Percentiles rank a stretch among this genome's conserved stretches.
phyloP scores from a whole-genome alignment of 2,888 invertebrate species.

The Melikaiella ostensackeni region DNA sequence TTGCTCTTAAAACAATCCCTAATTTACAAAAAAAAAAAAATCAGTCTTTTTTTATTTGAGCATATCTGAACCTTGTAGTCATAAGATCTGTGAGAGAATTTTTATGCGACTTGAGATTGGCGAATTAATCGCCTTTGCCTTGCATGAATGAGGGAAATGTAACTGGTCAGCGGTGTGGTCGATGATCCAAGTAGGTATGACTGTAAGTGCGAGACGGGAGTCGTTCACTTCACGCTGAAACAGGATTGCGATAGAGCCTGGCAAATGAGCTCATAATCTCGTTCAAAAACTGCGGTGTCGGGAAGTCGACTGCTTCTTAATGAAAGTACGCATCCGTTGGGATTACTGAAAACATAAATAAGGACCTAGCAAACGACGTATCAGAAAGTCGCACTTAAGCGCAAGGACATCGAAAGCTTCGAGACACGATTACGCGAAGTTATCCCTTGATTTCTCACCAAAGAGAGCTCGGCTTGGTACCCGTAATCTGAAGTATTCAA shows the following conservation, averaged over 20 bases:
- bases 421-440: constrained; percentile 49
- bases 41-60: background rate
- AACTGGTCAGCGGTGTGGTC: no score
- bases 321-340: constrained; percentile 42
- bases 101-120: no score
- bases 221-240: no score
- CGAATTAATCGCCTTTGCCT: no score
- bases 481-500: constrained; percentile 24
- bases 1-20: no score
- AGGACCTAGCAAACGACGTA: constrained; percentile 36
- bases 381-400: constrained; percentile 16
- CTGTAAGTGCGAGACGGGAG: no score
- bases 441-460: constrained; percentile 55
- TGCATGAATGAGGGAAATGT: no score
- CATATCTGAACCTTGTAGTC: background rate
- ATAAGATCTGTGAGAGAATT: background rate
- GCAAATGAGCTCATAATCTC: background rate
- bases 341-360: constrained; percentile 42
- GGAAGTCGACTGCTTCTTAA: constrained; percentile 35
- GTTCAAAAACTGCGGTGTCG: constrained; percentile 13
- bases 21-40: no score
- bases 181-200: no score
- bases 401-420: constrained; percentile 16
- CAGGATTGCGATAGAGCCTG: no score
- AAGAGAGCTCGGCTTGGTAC: constrained; percentile 45